Conservation (phyloP, 2,797 vertebrate species). For the Hephaestus fuliginosus region DNA sequence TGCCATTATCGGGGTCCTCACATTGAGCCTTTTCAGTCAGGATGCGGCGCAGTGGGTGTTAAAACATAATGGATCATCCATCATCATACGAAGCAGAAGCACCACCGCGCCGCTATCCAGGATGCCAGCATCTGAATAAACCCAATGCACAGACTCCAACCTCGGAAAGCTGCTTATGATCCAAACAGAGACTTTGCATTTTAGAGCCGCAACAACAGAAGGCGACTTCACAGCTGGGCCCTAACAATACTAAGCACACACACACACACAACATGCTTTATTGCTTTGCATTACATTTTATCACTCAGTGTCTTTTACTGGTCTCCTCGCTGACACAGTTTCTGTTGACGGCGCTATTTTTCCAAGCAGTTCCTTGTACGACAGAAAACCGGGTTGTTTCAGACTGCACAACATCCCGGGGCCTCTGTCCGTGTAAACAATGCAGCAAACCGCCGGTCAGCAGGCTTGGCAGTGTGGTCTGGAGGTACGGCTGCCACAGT, state of each 20-base stretch:
- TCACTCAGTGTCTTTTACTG: background rate
- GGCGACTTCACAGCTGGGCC: background rate
- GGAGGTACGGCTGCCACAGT: constrained; percentile 65
- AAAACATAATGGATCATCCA: constrained; percentile 13
- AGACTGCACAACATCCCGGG: constrained; percentile 45
- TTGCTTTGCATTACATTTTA: constrained; percentile 9
- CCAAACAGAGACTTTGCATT: constrained; percentile 11
- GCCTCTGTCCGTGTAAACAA: constrained; percentile 66
- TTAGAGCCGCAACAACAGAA: constrained; percentile 9
- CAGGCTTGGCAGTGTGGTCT: constrained; percentile 47
- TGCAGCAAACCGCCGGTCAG: constrained; percentile 42
- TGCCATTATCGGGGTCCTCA: constrained; percentile 28
- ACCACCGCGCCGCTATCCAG: background rate
- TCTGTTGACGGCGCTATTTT: constrained; percentile 33
- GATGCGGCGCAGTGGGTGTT: constrained; percentile 29
- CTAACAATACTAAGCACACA: constrained; percentile 2
- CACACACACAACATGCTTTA: background rate
- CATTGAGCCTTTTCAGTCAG: constrained; percentile 33
- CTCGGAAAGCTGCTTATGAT: background rate
- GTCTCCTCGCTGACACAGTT: background rate
- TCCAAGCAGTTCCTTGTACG: constrained; percentile 13
- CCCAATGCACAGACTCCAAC: background rate
- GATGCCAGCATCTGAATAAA: background rate
- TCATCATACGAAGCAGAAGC: constrained; percentile 13
- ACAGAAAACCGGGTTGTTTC: constrained; percentile 43